These are phyloP conservation scores for Polymixis lichenea DNA, from an alignment of 2,888 invertebrate genomes.

Conservation along the genomic window DNA sequence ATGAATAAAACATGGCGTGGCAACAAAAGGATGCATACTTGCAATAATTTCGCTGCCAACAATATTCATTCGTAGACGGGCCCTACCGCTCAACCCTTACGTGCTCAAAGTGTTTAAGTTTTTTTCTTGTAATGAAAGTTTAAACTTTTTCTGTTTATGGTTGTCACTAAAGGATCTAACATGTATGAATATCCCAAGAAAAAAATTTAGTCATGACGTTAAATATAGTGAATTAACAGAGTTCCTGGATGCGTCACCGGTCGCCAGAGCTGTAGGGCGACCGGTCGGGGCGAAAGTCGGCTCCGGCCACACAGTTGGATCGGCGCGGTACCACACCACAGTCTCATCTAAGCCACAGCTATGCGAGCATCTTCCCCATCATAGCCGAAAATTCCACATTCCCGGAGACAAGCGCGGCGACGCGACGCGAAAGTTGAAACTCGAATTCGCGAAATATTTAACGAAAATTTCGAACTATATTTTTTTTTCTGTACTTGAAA, in stretches of 20 bases:
- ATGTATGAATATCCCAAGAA: constrained; percentile 58
- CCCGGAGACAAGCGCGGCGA: constrained; percentile 81
- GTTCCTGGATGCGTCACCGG: constrained; percentile 88
- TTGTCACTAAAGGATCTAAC: constrained; percentile 36
- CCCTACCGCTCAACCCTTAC: constrained; percentile 43
- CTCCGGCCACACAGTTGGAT: constrained; percentile 85
- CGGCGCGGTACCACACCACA: constrained; percentile 87
- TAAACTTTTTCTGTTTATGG: constrained; percentile 11
- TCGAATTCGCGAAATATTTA: constrained; percentile 76
- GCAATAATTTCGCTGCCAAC: constrained; percentile 29
- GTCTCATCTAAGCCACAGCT: constrained; percentile 90
- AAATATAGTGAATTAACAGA: constrained; percentile 82
- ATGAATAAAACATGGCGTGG: constrained; percentile 45
- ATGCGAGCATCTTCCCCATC: constrained; percentile 90
- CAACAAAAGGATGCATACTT: constrained; percentile 43
- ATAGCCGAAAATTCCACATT: constrained; percentile 87
- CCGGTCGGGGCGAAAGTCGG: constrained; percentile 90
- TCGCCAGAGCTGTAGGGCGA: constrained; percentile 88
- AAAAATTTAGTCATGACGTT: constrained; percentile 76
- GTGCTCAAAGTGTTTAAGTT: constrained; percentile 18
- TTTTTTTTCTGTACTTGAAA: constrained; percentile 74
- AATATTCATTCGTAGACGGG: constrained; percentile 45
- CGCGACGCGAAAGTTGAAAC: constrained; percentile 83
- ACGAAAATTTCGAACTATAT: constrained; percentile 67
- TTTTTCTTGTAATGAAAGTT: constrained; percentile 21